Conservation (phyloP, 2,888 invertebrate species). For the Tenthredo livida region DNA sequence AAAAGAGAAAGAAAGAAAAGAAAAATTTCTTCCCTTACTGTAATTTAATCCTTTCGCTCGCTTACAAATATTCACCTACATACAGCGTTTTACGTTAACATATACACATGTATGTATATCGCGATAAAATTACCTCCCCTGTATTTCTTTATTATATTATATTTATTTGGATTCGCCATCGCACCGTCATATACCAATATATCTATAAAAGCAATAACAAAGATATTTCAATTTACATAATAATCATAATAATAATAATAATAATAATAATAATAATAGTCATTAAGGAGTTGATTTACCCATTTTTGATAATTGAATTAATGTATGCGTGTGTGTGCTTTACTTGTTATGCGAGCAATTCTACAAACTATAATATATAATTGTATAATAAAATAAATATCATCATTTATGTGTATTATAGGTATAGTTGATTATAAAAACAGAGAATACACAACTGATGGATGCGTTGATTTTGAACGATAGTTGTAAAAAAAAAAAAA, state of each 20-base stretch:
- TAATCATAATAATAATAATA: not conserved
- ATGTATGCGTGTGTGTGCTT: not conserved
- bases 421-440: constrained; percentile 4
- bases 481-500: not conserved
- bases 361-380: not conserved
- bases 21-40: not conserved
- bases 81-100: not conserved
- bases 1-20: not conserved
- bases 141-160: not conserved
- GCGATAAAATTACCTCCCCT: not conserved
- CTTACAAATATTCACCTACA: not conserved
- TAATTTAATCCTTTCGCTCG: not conserved
- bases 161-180: constrained; percentile 14
- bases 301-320: not conserved
- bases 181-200: not conserved
- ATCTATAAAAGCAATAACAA: not conserved
- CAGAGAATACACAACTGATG: not conserved
- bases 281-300: not conserved
- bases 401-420: not conserved
- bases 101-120: not conserved
- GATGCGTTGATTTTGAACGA: constrained; percentile 1
- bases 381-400: not conserved
- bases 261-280: not conserved
- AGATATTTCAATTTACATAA: not conserved
- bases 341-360: not conserved